Evolutionary conservation across 2,797 vertebrate genomes (phyloP).

Genomic region (Anas capensis): DNA sequence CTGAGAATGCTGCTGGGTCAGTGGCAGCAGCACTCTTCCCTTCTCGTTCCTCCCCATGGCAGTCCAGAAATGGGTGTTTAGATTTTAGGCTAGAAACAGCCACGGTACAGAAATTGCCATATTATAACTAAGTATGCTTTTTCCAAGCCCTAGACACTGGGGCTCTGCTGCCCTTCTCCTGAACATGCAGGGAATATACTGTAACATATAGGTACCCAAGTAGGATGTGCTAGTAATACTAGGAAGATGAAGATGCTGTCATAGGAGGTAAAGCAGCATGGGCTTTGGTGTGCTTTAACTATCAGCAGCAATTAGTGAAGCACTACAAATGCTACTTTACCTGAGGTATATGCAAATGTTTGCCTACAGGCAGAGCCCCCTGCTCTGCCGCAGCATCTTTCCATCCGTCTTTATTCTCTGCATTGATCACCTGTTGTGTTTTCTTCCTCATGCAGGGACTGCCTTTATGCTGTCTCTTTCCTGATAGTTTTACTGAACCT

Average conservation of each 20-base stretch:
- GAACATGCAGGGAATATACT: accelerated
- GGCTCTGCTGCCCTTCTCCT: neutral
- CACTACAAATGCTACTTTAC: neutral
- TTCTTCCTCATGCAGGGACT: neutral
- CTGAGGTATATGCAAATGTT: neutral
- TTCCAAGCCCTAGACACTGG: neutral
- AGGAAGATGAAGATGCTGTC: neutral
- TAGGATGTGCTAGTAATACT: neutral
- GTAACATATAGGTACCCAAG: neutral
- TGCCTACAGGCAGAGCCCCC: neutral
- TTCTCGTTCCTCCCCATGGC: neutral
- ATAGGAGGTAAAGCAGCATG: neutral
- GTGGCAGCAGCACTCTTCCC: neutral
- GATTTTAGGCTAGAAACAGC: neutral
- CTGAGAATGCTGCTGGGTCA: neutral
- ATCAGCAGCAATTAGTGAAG: neutral
- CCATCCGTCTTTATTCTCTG: accelerated
- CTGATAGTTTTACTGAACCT: neutral
- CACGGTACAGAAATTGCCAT: accelerated
- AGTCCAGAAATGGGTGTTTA: neutral
- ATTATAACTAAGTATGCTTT: neutral
- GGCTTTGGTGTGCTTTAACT: neutral
- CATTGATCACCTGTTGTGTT: neutral
- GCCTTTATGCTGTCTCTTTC: neutral
- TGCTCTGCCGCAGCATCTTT: neutral